Percentiles rank a stretch among this genome's conserved stretches.
Conservation (phyloP, 2,797 vertebrate genomes). For the Tolypeutes matacus region DNA sequence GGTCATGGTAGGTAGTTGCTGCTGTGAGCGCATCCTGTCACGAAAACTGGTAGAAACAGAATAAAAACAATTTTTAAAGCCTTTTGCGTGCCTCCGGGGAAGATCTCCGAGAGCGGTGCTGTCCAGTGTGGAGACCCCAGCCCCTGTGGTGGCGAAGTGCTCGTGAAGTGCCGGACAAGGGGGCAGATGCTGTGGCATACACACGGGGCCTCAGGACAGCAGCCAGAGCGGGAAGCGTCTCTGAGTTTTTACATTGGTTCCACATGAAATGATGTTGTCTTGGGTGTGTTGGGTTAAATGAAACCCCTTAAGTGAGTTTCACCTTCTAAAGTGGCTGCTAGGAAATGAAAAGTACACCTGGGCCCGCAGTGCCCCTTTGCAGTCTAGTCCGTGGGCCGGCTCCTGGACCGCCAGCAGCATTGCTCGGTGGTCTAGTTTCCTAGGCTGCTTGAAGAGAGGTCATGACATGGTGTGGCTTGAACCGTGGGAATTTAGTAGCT, state of each 20-base stretch:
- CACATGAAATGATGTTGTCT: accelerated
- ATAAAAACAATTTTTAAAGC: accelerated
- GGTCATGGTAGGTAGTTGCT: accelerated
- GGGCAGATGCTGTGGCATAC: neutral
- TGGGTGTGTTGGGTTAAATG: accelerated
- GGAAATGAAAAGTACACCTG: accelerated
- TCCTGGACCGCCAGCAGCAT: no score
- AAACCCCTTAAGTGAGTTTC: accelerated
- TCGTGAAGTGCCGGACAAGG: neutral
- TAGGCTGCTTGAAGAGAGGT: no score
- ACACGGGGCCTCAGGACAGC: accelerated
- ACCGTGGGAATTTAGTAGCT: no score
- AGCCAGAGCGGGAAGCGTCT: accelerated
- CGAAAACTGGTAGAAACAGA: accelerated
- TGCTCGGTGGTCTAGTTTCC: no score
- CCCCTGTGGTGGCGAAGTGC: accelerated
- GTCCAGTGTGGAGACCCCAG: accelerated
- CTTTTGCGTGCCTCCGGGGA: neutral
- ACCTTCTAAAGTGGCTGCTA: accelerated
- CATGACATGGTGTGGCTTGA: no score
- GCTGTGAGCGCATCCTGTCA: neutral
- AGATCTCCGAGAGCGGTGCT: accelerated
- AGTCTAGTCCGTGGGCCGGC: accelerated
- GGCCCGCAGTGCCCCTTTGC: accelerated
- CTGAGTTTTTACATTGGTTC: accelerated